These are phyloP conservation scores for Microcebus griseorufus DNA, from an alignment of 2,113 vertebrate genomes.

Conservation along the genomic window DNA sequence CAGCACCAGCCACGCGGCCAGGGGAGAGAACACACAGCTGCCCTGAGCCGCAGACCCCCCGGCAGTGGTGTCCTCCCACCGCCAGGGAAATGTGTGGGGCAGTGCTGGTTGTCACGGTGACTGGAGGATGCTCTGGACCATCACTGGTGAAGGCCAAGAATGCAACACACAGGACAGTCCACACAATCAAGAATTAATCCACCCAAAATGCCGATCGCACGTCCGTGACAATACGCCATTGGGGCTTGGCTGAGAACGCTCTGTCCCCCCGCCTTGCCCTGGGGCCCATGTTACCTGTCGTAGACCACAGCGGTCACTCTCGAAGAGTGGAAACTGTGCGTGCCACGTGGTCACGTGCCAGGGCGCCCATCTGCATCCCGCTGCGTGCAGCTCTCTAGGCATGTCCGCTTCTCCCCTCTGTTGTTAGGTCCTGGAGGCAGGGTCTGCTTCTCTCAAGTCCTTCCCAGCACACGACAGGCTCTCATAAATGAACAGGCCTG, in stretches of 20 bases:
- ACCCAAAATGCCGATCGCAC: background rate
- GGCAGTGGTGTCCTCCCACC: background rate
- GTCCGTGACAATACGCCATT: accelerated
- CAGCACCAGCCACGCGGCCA: accelerated
- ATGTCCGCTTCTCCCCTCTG: background rate
- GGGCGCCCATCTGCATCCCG: background rate
- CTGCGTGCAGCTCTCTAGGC: accelerated
- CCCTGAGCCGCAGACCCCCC: background rate
- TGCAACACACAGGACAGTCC: background rate
- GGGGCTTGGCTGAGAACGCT: background rate
- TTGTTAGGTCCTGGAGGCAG: background rate
- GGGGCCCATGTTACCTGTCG: background rate
- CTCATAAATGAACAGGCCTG: background rate
- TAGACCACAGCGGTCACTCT: background rate
- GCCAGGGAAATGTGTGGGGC: background rate
- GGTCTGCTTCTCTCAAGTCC: background rate
- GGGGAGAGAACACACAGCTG: background rate
- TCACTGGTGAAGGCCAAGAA: background rate
- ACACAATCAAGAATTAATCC: background rate
- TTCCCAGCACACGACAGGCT: background rate
- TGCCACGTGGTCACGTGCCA: background rate
- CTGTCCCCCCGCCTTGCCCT: background rate
- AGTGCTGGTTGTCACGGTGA: background rate
- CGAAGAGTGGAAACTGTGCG: accelerated
- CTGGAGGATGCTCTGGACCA: background rate